Evolutionary conservation across 1,140 invertebrate genomes (phyloP), one percentile per base, ranked within the genome.

Genomic region (Forficula auricularia): DNA sequence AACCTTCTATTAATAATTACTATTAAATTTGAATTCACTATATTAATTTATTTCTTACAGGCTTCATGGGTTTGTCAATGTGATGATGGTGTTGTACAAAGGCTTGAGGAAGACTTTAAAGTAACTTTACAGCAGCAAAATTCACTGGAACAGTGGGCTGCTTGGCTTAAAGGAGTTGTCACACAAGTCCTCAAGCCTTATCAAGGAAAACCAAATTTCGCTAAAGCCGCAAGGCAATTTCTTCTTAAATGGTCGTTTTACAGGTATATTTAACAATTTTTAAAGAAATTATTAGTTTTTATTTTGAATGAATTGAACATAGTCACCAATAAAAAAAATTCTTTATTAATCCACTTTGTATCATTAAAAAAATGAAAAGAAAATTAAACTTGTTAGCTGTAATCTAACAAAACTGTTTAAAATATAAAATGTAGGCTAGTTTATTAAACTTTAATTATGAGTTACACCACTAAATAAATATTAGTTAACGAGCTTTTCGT

Each of bases 241-340:
- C 70, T 98, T 43, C 74, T 98, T 27, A 95, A 97, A 65, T 98
- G 95, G 95, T 95, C 88, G 44, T 98, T 97, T 71, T 98, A 97
- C 64, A 91, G 86, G 75, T 85, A 64, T n/a, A n/a, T n/a, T n/a
- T n/a, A n/a, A n/a, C n/a, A n/a, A 43, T 38, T 40, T 31, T 47
- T 37, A 8, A 14, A 38, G 14, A 40, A 15, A 31, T 12, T 36
- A 45, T 8, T 8, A 34, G 38, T 1, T 33, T 27, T 27, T 10
- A 27, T 27, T n/a, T n/a, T n/a, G n/a, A n/a, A n/a, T n/a, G n/a
- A n/a, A n/a, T n/a, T n/a, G n/a, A n/a, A n/a, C n/a, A n/a, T n/a
- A n/a, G n/a, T n/a, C n/a, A n/a, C n/a, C n/a, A n/a, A n/a, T n/a
- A n/a, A n/a, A n/a, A n/a, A n/a, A n/a, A n/a, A n/a, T n/a, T n/a